Conservation (phyloP, 2,113 vertebrate genomes). For the Cromileptes altivelis region DNA sequence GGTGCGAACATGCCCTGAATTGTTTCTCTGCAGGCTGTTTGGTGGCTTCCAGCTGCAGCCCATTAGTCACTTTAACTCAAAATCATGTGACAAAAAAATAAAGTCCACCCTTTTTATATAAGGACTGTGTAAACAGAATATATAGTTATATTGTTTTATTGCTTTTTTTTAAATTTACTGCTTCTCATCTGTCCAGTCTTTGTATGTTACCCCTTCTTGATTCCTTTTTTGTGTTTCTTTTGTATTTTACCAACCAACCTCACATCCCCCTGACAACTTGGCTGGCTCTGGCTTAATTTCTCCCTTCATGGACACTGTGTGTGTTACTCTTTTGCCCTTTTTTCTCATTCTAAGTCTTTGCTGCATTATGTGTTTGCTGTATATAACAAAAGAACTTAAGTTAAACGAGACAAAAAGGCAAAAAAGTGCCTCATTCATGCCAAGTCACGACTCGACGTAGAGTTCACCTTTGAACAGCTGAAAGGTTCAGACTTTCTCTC, state of each 20-base stretch:
- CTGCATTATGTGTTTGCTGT: not conserved
- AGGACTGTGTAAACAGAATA: too few relatives aligned
- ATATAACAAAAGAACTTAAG: not conserved
- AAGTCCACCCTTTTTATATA: too few relatives aligned
- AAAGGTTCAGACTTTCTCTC: conserved; percentile 15
- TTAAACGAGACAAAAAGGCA: not conserved
- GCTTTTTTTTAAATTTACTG: not conserved
- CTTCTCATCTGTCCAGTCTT: not conserved
- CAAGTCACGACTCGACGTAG: not conserved
- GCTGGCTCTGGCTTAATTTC: not conserved
- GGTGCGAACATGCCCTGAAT: too few relatives aligned
- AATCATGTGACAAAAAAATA: too few relatives aligned
- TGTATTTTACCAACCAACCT: not conserved
- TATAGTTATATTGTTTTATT: too few relatives aligned
- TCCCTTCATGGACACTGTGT: not conserved
- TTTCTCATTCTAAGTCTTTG: not conserved
- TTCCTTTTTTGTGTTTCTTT: not conserved
- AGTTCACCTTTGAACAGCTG: not conserved
- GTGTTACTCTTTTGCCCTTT: not conserved
- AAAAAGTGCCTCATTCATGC: not conserved
- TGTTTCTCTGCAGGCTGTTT: too few relatives aligned
- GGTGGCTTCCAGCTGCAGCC: too few relatives aligned
- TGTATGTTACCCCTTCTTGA: not conserved
- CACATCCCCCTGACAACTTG: not conserved
- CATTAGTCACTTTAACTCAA: too few relatives aligned